Evolutionary conservation across 2,888 invertebrate species (phyloP).

Genomic region (Epistrophe grossulariae): DNA sequence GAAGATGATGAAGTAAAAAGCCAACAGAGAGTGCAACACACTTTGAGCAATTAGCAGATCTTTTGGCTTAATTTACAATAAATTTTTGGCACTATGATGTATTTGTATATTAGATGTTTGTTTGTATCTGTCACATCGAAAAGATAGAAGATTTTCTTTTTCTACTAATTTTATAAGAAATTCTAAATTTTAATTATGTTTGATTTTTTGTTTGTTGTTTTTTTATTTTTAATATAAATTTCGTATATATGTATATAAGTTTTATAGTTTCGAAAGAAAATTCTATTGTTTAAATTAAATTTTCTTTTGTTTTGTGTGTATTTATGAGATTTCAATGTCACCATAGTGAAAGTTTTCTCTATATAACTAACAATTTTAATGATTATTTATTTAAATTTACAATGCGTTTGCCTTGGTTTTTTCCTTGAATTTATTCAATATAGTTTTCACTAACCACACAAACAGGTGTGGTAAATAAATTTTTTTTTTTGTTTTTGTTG

Average conservation of each 20-base stretch:
- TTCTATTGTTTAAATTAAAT: constrained; percentile 15
- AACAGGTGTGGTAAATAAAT: constrained; percentile 20
- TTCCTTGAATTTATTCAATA: constrained; percentile 27
- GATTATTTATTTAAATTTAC: constrained; percentile 1
- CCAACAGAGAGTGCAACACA: constrained; percentile 63
- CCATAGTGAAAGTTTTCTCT: constrained; percentile 15
- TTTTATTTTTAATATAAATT: neutral
- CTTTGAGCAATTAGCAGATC: constrained; percentile 70
- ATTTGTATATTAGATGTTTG: constrained; percentile 14
- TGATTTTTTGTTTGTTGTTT: neutral
- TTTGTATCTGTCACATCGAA: constrained; percentile 51
- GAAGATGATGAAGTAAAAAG: constrained; percentile 40
- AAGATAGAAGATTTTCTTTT: constrained; percentile 19
- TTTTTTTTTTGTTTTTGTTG: neutral
- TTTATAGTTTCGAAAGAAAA: constrained; percentile 16
- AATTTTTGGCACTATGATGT: constrained; percentile 57
- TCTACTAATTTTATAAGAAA: neutral
- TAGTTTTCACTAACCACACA: constrained; percentile 15
- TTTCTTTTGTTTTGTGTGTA: neutral
- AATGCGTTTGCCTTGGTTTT: constrained; percentile 15
- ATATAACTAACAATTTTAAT: neutral
- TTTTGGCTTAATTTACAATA: constrained; percentile 66
- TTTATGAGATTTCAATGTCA: constrained; percentile 25
- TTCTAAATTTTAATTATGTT: neutral
- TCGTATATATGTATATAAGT: neutral